A percentile compares a stretch with the other conserved stretches of the same genome.
Evolutionary conservation across 2,888 invertebrate genomes (phyloP).

Genomic region (Autographa pulchrina): DNA sequence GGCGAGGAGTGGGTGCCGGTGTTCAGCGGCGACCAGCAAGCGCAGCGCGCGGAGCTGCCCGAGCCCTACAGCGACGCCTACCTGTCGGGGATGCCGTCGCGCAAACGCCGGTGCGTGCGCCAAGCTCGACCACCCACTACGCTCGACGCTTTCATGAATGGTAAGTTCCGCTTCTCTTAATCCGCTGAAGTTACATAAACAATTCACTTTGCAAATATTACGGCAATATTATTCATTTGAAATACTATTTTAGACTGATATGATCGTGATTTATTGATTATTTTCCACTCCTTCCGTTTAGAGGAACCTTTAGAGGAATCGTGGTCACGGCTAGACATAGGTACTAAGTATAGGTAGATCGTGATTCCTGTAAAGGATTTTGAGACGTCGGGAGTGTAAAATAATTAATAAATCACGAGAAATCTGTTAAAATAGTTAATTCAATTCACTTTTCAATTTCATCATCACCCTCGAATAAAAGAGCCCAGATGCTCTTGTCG

Average conservation of each 20-base stretch:
- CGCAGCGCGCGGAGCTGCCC: slow-evolving; percentile 91
- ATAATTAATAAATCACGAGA: background rate
- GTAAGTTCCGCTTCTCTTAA: slow-evolving; percentile 62
- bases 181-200: background rate
- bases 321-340: background rate
- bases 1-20: slow-evolving; percentile 94
- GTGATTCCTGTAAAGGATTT: background rate
- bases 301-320: background rate
- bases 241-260: slow-evolving; percentile 1
- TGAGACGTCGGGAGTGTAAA: background rate
- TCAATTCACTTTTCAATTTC: background rate
- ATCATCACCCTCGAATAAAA: background rate
- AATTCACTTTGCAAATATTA: background rate
- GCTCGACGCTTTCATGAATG: slow-evolving; percentile 73
- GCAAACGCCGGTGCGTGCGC: slow-evolving; percentile 93
- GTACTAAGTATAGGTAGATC: no score
- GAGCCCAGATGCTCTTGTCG: background rate
- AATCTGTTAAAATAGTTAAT: background rate
- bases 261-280: background rate
- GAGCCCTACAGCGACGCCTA: slow-evolving; percentile 96
- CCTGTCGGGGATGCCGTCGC: slow-evolving; percentile 96
- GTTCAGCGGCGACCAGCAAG: slow-evolving; percentile 93
- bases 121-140: slow-evolving; percentile 73
- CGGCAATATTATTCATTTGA: background rate
- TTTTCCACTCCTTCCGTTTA: slow-evolving; percentile 1